Conservation (phyloP, 1,140 invertebrate species). For the Drosophila santomea region DNA sequence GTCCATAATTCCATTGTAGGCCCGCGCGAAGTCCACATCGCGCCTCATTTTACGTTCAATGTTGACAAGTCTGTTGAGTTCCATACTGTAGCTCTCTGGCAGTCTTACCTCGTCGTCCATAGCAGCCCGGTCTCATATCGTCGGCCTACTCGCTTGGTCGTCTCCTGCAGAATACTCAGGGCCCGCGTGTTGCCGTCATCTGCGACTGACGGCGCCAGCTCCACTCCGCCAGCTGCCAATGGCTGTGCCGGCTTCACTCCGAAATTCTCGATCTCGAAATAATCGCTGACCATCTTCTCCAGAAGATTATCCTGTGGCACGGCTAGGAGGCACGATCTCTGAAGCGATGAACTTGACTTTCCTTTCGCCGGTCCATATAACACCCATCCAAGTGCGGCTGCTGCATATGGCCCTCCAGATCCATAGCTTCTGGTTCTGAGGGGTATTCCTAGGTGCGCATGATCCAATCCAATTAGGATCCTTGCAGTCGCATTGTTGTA, state of each 20-base stretch:
- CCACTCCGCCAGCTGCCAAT: background rate
- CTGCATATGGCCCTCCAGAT: too few species aligned
- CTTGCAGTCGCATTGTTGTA: too few species aligned
- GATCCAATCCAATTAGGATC: too few species aligned
- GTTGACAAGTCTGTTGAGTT: background rate
- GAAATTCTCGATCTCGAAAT: background rate
- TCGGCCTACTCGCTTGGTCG: background rate
- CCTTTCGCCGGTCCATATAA: too few species aligned
- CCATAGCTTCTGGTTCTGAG: too few species aligned
- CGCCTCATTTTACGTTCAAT: background rate
- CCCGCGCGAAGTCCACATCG: background rate
- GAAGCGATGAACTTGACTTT: too few species aligned
- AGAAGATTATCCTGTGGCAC: slow-evolving; percentile 4
- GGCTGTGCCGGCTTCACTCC: background rate
- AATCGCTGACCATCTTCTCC: slow-evolving; percentile 5
- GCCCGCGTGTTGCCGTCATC: background rate
- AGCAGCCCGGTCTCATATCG: too few species aligned
- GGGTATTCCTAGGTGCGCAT: too few species aligned
- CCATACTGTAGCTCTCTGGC: background rate
- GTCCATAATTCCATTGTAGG: background rate
- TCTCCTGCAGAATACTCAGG: too few species aligned
- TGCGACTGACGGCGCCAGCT: background rate
- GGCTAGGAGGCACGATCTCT: too few species aligned
- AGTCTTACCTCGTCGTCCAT: background rate
- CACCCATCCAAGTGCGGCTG: too few species aligned